Percentiles rank a stretch among this genome's conserved stretches.
Conservation (phyloP, 2,888 invertebrate genomes). For the Adelognathus sp. region DNA sequence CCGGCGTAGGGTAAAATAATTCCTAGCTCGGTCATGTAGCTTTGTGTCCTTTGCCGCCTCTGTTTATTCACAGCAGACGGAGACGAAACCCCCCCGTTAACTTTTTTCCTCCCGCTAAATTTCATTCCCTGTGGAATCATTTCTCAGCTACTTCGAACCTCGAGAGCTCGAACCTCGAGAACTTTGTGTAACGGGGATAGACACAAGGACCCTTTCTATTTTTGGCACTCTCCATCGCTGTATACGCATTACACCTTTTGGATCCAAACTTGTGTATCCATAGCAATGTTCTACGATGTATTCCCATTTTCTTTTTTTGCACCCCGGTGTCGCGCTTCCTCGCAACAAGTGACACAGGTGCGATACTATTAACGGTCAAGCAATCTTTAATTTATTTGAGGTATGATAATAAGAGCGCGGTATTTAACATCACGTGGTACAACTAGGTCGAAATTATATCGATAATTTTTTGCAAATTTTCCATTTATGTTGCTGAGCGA, state of each 20-base stretch:
- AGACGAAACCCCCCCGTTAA: background rate
- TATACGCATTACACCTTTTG: background rate
- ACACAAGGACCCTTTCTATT: background rate
- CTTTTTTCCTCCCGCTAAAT: slow-evolving; percentile 14
- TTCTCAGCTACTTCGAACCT: background rate
- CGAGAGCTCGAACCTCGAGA: background rate
- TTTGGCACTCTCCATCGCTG: background rate
- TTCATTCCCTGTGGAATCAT: background rate
- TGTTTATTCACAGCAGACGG: background rate
- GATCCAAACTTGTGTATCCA: background rate
- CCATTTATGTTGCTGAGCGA: too few species aligned
- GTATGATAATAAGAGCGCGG: too few species aligned
- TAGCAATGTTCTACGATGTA: background rate
- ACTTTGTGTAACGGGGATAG: background rate
- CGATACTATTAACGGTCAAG: background rate
- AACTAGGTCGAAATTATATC: too few species aligned
- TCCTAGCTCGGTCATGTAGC: background rate
- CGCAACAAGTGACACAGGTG: background rate
- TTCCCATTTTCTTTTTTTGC: background rate
- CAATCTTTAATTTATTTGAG: background rate
- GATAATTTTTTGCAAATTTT: too few species aligned
- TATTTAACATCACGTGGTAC: too few species aligned
- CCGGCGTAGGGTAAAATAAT: slow-evolving; percentile 14
- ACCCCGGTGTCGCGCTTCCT: background rate
- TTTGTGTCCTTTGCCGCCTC: background rate